A percentile compares a stretch with the other conserved stretches of the same genome.
phyloP scores from a whole-genome alignment of 2,113 vertebrate species.

The Rattus rattus region DNA sequence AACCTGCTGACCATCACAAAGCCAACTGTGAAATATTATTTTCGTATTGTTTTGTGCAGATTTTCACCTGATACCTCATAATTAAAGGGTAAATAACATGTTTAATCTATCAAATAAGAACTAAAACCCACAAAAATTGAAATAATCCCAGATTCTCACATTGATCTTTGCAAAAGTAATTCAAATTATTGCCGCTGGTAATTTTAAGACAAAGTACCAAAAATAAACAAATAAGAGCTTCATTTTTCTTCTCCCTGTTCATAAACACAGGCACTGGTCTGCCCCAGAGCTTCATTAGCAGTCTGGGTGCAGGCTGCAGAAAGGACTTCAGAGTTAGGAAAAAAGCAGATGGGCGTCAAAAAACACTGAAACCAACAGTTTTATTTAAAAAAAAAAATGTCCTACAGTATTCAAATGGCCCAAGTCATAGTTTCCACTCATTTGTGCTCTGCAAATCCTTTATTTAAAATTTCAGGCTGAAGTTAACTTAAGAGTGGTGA shows the following conservation, averaged over 20 bases:
- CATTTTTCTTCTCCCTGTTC: constrained; percentile 56
- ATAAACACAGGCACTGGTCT: neutral
- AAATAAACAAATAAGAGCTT: neutral
- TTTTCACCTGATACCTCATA: constrained; percentile 20
- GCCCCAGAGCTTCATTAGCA: constrained; percentile 72
- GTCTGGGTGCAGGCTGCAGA: constrained; percentile 76
- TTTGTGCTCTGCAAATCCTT: constrained; percentile 70
- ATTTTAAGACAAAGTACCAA: constrained; percentile 66
- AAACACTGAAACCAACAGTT: constrained; percentile 78
- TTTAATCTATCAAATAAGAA: constrained; percentile 77
- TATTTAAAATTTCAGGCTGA: constrained; percentile 78
- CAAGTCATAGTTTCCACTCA: constrained; percentile 80
- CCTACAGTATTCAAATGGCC: constrained; percentile 66
- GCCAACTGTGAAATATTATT: constrained; percentile 73
- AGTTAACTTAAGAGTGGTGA: constrained; percentile 77
- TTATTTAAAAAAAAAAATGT: constrained; percentile 67
- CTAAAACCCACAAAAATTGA: neutral
- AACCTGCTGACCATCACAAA: constrained; percentile 64
- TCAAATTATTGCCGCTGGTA: constrained; percentile 37
- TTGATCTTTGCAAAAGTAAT: constrained; percentile 65
- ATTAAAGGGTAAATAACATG: constrained; percentile 54
- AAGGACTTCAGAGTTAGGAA: constrained; percentile 67
- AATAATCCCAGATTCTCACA: constrained; percentile 50
- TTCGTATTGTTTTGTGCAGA: constrained; percentile 66
- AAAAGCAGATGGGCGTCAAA: constrained; percentile 63